Conservation (phyloP, 2,888 invertebrate species). For the Thysanoteuthis rhombus region DNA sequence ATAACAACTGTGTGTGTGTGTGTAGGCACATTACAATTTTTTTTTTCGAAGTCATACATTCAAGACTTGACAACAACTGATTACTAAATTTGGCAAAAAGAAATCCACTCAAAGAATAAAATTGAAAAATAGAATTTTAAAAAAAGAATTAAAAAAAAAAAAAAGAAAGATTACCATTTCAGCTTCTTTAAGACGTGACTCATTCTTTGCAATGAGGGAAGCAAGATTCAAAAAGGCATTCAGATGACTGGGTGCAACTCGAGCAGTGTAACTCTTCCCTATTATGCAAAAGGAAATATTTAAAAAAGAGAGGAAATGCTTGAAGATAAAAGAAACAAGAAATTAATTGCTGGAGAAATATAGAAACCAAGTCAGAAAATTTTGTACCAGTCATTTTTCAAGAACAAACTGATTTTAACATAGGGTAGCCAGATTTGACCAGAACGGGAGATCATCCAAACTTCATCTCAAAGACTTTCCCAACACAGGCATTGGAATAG, state of each 20-base stretch:
- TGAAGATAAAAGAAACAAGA: background rate
- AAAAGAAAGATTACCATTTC: constrained; percentile 73
- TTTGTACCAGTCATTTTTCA: background rate
- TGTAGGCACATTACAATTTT: no score
- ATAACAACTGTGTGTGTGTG: no score
- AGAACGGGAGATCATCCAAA: no score
- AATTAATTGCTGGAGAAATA: background rate
- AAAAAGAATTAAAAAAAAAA: no score
- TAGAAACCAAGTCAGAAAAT: background rate
- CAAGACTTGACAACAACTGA: no score
- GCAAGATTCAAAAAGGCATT: constrained; percentile 96
- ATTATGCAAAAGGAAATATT: constrained; percentile 69
- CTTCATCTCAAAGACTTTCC: no score
- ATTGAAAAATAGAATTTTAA: no score
- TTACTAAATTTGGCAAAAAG: no score
- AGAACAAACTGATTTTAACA: background rate
- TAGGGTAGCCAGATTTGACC: no score
- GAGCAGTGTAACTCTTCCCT: constrained; percentile 92
- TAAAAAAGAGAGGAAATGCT: background rate
- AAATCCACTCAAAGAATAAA: no score
- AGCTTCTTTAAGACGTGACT: constrained; percentile 90
- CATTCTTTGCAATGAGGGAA: constrained; percentile 91
- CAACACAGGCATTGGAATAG: no score
- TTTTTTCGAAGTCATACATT: no score
- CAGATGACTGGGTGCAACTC: constrained; percentile 94